Evolutionary conservation across 2,888 invertebrate species (phyloP).

Genomic region (Danaus chrysippus): DNA sequence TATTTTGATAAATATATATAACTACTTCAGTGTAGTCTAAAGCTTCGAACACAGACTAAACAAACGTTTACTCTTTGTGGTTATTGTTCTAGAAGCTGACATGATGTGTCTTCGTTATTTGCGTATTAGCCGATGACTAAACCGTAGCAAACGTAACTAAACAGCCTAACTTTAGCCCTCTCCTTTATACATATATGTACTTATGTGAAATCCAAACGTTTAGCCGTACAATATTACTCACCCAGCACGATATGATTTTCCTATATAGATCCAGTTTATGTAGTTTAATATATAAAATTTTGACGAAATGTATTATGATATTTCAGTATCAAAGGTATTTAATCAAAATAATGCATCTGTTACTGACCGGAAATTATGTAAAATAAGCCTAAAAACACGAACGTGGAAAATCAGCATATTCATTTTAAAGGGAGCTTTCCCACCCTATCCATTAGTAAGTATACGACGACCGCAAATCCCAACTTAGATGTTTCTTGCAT

Average conservation of each 20-base stretch:
- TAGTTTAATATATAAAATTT: slow-evolving; percentile 11
- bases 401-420: slow-evolving; percentile 70
- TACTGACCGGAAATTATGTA: slow-evolving; percentile 72
- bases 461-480: slow-evolving; percentile 61
- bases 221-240: too few species aligned
- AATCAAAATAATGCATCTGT: slow-evolving; percentile 62
- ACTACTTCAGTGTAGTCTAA: too few species aligned
- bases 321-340: slow-evolving; percentile 25
- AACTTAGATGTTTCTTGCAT: slow-evolving; percentile 56
- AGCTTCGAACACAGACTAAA: too few species aligned
- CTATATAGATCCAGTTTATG: too few species aligned
- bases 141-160: slow-evolving; percentile 1
- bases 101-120: slow-evolving; percentile 5
- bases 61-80: neutral
- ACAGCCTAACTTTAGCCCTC: neutral
- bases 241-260: too few species aligned
- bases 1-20: neutral
- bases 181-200: neutral
- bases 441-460: slow-evolving; percentile 71
- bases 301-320: slow-evolving; percentile 22
- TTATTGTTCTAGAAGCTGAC: neutral
- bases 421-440: slow-evolving; percentile 59
- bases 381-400: slow-evolving; percentile 67
- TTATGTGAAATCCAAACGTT: too few species aligned
- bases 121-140: slow-evolving; percentile 4